A percentile compares a stretch with the other conserved stretches of the same genome.
Conservation (phyloP, 2,113 vertebrate genomes). For the Parotia lawesii region DNA sequence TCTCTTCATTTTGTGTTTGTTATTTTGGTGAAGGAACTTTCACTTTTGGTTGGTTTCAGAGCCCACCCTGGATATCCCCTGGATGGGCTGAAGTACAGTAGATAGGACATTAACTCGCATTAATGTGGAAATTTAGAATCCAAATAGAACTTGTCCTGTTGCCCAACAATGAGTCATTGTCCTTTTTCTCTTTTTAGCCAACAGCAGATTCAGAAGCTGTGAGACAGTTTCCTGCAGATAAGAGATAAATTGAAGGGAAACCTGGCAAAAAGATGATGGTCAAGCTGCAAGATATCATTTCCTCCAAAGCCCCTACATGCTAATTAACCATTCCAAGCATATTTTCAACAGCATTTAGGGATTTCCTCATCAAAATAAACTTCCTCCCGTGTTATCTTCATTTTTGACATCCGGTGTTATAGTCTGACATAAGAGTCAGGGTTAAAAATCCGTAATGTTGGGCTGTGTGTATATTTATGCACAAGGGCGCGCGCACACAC, state of each 20-base stretch:
- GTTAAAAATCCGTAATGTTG: neutral
- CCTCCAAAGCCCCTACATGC: constrained; percentile 66
- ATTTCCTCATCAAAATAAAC: constrained; percentile 82
- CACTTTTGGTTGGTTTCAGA: constrained; percentile 65
- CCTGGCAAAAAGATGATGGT: constrained; percentile 66
- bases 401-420: constrained; percentile 58
- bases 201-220: constrained; percentile 69
- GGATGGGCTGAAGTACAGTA: constrained; percentile 29
- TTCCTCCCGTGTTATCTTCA: constrained; percentile 73
- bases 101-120: constrained; percentile 7
- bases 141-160: constrained; percentile 42
- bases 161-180: constrained; percentile 75
- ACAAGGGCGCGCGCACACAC: accelerated
- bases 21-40: constrained; percentile 65
- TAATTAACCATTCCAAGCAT: constrained; percentile 80
- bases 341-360: constrained; percentile 76
- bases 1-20: constrained; percentile 61
- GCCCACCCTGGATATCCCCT: constrained; percentile 64
- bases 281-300: constrained; percentile 60
- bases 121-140: constrained; percentile 61
- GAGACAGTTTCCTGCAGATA: constrained; percentile 86
- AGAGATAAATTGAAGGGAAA: constrained; percentile 71
- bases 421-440: constrained; percentile 1
- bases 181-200: constrained; percentile 64
- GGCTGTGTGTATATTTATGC: neutral